phyloP scores from a whole-genome alignment of 2,113 vertebrate genomes.

The Scolopax mira region DNA sequence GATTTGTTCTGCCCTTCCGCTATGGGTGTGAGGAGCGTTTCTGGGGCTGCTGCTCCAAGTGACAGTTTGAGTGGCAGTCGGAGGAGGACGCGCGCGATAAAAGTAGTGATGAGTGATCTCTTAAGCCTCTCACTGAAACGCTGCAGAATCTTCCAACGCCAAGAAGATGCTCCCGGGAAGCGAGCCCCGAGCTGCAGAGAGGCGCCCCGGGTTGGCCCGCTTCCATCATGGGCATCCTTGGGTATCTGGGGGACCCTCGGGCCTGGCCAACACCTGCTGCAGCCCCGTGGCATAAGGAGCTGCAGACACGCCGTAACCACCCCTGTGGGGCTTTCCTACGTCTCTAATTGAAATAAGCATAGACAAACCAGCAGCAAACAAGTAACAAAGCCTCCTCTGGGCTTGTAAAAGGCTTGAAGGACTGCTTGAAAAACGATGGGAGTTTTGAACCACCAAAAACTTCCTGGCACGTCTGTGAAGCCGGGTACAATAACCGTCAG shows the following conservation, averaged over 20 bases:
- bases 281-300: not conserved
- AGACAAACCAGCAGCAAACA: not conserved
- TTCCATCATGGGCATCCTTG: not conserved
- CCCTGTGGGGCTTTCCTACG: fast-evolving
- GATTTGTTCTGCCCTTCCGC: fast-evolving
- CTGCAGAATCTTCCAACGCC: not conserved
- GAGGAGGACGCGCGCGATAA: not conserved
- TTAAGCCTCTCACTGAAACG: not conserved
- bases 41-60: not conserved
- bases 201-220: not conserved
- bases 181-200: fast-evolving
- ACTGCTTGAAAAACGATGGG: not conserved
- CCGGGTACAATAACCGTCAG: not conserved
- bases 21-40: not conserved
- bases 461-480: not conserved
- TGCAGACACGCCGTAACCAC: fast-evolving
- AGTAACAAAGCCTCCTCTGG: not conserved
- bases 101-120: not conserved
- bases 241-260: not conserved
- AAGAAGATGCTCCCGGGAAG: not conserved
- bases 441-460: not conserved
- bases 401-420: not conserved
- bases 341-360: not conserved
- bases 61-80: conserved; percentile 18
- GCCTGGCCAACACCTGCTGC: not conserved